These are phyloP conservation scores for Tolypeutes matacus DNA, from an alignment of 2,797 vertebrate genomes.

Conservation along the genomic window DNA sequence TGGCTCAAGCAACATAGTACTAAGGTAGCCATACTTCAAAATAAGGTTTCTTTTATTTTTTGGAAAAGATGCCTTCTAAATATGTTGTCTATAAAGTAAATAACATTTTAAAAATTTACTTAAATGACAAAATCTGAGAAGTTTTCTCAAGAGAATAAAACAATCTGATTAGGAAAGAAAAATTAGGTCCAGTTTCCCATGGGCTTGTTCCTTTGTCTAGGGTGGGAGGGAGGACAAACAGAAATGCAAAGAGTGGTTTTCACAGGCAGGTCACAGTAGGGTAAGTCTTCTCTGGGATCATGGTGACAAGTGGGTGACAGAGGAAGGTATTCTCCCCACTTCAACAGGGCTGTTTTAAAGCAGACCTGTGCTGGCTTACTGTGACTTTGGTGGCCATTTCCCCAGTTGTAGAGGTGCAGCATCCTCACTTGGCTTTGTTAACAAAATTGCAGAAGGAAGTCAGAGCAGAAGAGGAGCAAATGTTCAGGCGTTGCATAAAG, in stretches of 20 bases:
- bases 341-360: not conserved
- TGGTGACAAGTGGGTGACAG: not conserved
- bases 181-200: not conserved
- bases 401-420: not conserved
- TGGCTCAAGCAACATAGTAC: not conserved
- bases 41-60: not conserved
- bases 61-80: not conserved
- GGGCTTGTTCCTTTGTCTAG: not conserved
- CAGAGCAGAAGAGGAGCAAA: not conserved
- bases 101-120: not conserved
- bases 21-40: not conserved
- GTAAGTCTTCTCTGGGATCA: not conserved
- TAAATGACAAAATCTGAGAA: not conserved
- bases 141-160: not conserved
- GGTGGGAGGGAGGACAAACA: not conserved
- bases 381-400: not conserved
- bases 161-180: not conserved
- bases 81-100: not conserved
- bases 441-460: not conserved
- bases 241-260: not conserved
- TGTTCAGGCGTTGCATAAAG: not conserved
- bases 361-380: not conserved
- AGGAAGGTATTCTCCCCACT: too few relatives aligned
- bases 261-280: not conserved
- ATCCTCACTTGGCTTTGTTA: not conserved